Percentiles rank a stretch among this genome's conserved stretches.
phyloP scores from a whole-genome alignment of 1,140 invertebrate species.

The Lordiphosa stackelbergi region DNA sequence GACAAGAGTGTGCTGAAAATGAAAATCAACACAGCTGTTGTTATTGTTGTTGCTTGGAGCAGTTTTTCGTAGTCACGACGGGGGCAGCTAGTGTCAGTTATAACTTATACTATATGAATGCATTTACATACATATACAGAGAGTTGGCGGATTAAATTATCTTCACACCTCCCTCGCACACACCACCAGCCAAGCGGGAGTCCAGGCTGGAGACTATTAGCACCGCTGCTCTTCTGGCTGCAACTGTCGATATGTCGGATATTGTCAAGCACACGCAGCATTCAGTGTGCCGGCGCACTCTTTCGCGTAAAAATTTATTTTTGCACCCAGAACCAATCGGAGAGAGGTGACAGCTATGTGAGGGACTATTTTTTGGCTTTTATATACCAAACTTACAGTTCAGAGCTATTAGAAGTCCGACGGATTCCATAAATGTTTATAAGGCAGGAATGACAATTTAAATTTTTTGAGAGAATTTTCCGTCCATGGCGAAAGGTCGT shows the following conservation, averaged over 20 bases:
- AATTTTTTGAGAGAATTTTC: no score
- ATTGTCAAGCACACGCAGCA: slow-evolving; percentile 56
- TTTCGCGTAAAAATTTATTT: slow-evolving; percentile 45
- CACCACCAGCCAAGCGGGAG: background rate
- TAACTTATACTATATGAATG: slow-evolving; percentile 18
- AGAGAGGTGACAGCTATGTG: no score
- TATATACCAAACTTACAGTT: no score
- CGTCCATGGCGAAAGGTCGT: no score
- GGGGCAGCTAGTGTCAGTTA: slow-evolving; percentile 25
- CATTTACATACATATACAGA: slow-evolving; percentile 27
- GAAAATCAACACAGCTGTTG: slow-evolving; percentile 68
- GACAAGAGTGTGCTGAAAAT: slow-evolving; percentile 64
- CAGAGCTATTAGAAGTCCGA: no score
- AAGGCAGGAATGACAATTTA: no score
- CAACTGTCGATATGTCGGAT: slow-evolving; percentile 66
- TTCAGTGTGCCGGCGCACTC: slow-evolving; percentile 38
- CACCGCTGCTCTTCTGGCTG: slow-evolving; percentile 4
- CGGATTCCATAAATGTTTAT: no score
- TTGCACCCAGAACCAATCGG: background rate
- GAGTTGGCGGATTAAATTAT: slow-evolving; percentile 61
- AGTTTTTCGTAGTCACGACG: slow-evolving; percentile 11
- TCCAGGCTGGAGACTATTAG: slow-evolving; percentile 5
- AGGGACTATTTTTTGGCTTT: no score
- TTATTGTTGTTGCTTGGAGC: no score
- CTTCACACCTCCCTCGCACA: slow-evolving; percentile 35